Percentiles rank a stretch among this genome's conserved stretches.
Evolutionary conservation across 2,113 vertebrate species (phyloP).

Genomic region (Antechinus stuartii): DNA sequence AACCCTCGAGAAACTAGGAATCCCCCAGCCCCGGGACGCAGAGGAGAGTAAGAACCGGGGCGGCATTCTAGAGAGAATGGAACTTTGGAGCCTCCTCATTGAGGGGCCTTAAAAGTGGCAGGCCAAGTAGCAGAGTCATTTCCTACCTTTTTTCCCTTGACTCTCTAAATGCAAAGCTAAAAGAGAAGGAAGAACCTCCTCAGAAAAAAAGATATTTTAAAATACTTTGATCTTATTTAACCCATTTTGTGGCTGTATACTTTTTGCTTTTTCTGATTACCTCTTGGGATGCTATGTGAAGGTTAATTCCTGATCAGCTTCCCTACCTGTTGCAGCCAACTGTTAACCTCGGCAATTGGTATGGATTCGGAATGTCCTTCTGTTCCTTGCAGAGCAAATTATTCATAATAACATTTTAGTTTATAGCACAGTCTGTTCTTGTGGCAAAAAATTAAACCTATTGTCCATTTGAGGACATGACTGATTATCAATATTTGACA

Average conservation of each 20-base stretch:
- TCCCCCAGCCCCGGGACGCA: background rate
- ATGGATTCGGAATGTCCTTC: constrained; percentile 25
- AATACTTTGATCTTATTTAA: background rate
- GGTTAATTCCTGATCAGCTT: background rate
- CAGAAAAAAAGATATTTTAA: background rate
- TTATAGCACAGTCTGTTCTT: constrained; percentile 19
- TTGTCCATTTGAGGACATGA: background rate
- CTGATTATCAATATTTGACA: constrained; percentile 28
- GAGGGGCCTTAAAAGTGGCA: too few relatives aligned
- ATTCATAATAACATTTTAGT: constrained; percentile 46
- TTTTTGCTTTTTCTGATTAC: constrained; percentile 9
- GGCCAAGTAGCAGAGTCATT: too few relatives aligned
- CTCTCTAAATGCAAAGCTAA: background rate
- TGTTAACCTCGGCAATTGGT: constrained; percentile 13
- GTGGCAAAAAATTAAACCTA: constrained; percentile 20
- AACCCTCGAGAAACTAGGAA: background rate
- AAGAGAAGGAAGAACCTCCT: background rate
- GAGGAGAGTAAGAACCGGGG: background rate
- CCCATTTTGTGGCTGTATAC: background rate
- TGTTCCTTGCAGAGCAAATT: constrained; percentile 33
- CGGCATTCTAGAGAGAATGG: background rate
- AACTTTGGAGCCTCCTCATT: too few relatives aligned
- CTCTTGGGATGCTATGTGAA: background rate
- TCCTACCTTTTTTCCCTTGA: background rate
- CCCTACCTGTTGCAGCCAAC: background rate